Evolutionary conservation across 2,888 invertebrate species (phyloP), one percentile per base, ranked within the genome.

Genomic region (Alitta virens): DNA sequence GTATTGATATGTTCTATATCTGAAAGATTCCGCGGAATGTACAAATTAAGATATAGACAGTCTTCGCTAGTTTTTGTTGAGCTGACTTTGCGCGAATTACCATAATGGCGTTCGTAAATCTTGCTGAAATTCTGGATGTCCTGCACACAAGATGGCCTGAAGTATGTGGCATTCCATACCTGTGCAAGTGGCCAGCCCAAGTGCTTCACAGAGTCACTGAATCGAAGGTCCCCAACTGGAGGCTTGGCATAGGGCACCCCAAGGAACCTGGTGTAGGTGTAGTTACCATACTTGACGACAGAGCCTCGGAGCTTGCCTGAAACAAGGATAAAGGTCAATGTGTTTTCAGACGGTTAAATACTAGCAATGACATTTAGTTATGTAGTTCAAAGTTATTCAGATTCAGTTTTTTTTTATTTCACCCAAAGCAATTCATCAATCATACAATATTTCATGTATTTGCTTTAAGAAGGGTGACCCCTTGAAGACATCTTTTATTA

Each of bases 21-120:
- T 21, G 56, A 56, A 7, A 61, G 38, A 42, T 64, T 61, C 2
- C 65, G 67, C 14, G 79, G 78, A 21, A 71, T 66, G 60, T 74
- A 76, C 7, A 79, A 69, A 68, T 78, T 79, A 23, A 79, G 68
- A 60, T 76, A 78, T 12, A 80, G 72, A 59, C 80, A 80, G 59
- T 80, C 78, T 64, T 80, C 80, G 54, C 72, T 74, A 14, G 51
- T 54, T 49, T 56, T 42, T 23, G 33, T 52, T 5, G 21, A 40
- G 7, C 26, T 12, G 9, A 50, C 51, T 40, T 54, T 38, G 52
- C 54, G 33, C 21, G 23, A 23, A 1, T 25, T 53, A 5, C 57
- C 59, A 26, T 43, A 53, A 25, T 52, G 53, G 12, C 42, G 50
- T 18, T 51, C 59, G 42, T 50, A 59, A 7, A 38, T 38, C 25